Percentiles rank a stretch among this genome's conserved stretches.
phyloP scores from a whole-genome alignment of 2,113 vertebrate genomes.

The Pogonocichla stellata region DNA sequence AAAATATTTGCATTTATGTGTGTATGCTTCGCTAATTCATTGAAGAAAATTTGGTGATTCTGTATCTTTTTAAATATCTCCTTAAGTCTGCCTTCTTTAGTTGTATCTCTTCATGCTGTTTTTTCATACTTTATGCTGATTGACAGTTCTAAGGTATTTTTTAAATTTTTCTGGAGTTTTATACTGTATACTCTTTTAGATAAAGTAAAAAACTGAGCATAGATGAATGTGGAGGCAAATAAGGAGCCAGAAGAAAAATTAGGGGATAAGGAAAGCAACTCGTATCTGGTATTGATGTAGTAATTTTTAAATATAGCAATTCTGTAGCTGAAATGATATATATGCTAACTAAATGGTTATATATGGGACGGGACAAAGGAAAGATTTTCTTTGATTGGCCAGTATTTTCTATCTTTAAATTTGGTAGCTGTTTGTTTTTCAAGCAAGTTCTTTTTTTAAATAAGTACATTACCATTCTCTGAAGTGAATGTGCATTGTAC shows the following conservation, averaged over 20 bases:
- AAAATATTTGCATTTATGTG: fast-evolving
- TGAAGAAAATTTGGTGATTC: not conserved
- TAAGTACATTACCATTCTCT: not conserved
- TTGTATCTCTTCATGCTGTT: not conserved
- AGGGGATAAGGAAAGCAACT: not conserved
- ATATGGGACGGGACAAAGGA: not conserved
- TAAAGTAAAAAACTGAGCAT: not conserved
- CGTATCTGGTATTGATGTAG: not conserved
- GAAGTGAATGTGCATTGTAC: not conserved
- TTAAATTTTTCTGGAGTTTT: not conserved
- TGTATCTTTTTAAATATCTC: not conserved
- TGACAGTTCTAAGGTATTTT: not conserved
- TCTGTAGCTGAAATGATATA: not conserved
- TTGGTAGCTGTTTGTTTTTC: not conserved
- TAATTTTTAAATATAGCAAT: not conserved
- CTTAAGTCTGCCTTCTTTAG: not conserved
- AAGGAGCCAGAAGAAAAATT: not conserved
- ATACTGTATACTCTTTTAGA: not conserved
- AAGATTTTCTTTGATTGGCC: not conserved
- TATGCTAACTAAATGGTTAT: not conserved
- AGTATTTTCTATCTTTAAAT: not conserved
- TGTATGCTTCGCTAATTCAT: not conserved
- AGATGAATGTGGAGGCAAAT: not conserved
- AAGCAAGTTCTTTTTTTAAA: fast-evolving
- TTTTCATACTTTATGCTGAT: not conserved